Evolutionary conservation across 2,797 vertebrate genomes (phyloP), one percentile per base, ranked within the genome.

Genomic region (Xiphophorus birchmanni): DNA sequence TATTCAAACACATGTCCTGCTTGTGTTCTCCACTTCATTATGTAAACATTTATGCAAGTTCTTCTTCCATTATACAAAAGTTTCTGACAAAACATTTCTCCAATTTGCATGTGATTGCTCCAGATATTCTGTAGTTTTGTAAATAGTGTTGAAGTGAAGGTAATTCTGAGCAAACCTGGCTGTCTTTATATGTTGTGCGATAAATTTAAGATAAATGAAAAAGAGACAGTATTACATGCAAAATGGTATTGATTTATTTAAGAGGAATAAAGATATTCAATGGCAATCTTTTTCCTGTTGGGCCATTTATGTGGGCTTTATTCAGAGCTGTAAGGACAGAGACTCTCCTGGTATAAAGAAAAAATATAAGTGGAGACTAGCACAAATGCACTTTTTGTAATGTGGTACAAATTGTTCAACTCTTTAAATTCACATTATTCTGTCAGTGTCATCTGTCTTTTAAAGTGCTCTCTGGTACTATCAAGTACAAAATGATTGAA

Each of bases 401-500:
- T 80, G 56, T 42, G 32, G 83, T 72, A 81, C 58, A 84, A 54
- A 77, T 69, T 74, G 65, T 83, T 54, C 63, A 77, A 60, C 77
- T 15, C 40, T 73, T 32, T 77, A 21, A 23, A 73, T 52, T 77
- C 6, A 58, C 81, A 47, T 83, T 32, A 63, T 78, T 82, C 35
- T 0, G 77, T 75, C 35, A 45, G 11, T 73, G 63, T 79, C 74
- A 60, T 50, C 44, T 75, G 26, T 72, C 78, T 54, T 67, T 44
- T 83, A 48, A 81, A 84, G 82, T 48, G 32, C 69, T 81, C 77
- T 87, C 81, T 71, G 84, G 63, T 63, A 32, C 79, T 60, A 67
- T 77, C 75, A 84, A 63, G 77, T 50, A 67, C 23, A 32, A 75
- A 35, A 80, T 82, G 63, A 84, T 58, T 83, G 56, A 87, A 90